Evolutionary conservation across 1,140 invertebrate genomes (phyloP).

Genomic region (Ladona fulva): DNA sequence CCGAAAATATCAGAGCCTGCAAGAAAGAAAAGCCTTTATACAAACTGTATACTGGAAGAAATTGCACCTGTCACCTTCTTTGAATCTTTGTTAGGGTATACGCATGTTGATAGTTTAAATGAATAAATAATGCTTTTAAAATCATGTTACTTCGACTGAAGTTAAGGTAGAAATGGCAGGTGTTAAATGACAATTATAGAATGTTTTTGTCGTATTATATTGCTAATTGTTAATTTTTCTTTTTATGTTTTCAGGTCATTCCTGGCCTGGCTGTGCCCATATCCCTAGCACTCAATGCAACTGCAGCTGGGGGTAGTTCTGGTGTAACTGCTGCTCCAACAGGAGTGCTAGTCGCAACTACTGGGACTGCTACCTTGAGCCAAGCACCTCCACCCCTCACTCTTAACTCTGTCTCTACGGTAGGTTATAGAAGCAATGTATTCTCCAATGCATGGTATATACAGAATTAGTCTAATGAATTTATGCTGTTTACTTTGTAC

Average conservation of each 20-base stretch:
- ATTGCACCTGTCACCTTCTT: too few relatives aligned
- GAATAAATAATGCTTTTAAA: too few relatives aligned
- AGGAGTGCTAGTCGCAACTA: constrained; percentile 38
- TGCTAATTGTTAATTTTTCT: background rate
- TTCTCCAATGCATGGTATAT: background rate
- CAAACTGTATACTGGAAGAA: too few relatives aligned
- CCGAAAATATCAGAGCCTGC: too few relatives aligned
- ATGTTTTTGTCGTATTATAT: background rate
- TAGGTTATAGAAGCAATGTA: constrained; percentile 19
- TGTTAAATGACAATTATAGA: too few relatives aligned
- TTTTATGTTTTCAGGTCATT: constrained; percentile 47
- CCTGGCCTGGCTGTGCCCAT: constrained; percentile 68
- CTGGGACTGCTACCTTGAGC: constrained; percentile 50
- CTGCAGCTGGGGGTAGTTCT: constrained; percentile 36
- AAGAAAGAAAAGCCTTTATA: too few relatives aligned
- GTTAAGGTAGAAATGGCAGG: too few relatives aligned
- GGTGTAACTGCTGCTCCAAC: constrained; percentile 33
- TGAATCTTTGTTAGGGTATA: too few relatives aligned
- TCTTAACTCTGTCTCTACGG: constrained; percentile 28
- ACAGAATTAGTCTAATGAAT: background rate
- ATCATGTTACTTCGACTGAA: too few relatives aligned
- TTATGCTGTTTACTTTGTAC: too few relatives aligned
- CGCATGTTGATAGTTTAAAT: too few relatives aligned
- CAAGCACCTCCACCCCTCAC: constrained; percentile 39
- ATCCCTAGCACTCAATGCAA: constrained; percentile 62